phyloP scores from a whole-genome alignment of 2,113 vertebrate species.

The Larimichthys polyactis region DNA sequence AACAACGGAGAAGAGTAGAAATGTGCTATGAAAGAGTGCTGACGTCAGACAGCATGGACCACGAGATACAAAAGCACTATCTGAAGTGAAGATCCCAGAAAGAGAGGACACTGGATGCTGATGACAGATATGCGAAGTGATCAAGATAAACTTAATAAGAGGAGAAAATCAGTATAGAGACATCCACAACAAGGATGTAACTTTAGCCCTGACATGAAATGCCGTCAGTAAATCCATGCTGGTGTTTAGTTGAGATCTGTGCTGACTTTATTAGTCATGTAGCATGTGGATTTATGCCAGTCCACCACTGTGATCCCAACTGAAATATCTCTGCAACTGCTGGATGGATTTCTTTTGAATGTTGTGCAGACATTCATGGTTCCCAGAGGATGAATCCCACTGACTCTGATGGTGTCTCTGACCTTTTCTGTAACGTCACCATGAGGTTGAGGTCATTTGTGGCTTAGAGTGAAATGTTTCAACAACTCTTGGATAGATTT shows the following conservation, averaged over 20 bases:
- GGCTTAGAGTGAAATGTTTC: not conserved
- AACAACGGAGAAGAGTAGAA: conserved; percentile 54
- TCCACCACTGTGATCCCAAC: not conserved
- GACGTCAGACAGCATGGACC: conserved; percentile 44
- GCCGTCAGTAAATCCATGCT: not conserved
- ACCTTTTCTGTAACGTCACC: not conserved
- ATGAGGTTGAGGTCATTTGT: not conserved
- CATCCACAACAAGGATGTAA: not conserved
- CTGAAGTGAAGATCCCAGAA: conserved; percentile 7
- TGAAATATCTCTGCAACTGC: not conserved
- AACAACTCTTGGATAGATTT: not conserved
- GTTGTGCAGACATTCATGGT: not conserved
- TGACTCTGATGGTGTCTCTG: not conserved
- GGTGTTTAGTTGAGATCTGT: not conserved
- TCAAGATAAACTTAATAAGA: not conserved
- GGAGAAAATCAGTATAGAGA: not conserved
- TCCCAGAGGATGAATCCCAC: not conserved
- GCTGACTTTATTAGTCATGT: not conserved
- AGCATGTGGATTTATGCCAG: not conserved
- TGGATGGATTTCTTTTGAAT: not conserved
- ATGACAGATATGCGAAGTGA: not conserved
- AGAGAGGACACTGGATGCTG: not conserved
- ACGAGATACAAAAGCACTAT: conserved; percentile 20
- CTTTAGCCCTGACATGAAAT: not conserved
- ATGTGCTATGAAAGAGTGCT: conserved; percentile 26